Percentiles rank a stretch among this genome's conserved stretches.
Conservation (phyloP, 2,888 invertebrate species). For the Callosobruchus maculatus region DNA sequence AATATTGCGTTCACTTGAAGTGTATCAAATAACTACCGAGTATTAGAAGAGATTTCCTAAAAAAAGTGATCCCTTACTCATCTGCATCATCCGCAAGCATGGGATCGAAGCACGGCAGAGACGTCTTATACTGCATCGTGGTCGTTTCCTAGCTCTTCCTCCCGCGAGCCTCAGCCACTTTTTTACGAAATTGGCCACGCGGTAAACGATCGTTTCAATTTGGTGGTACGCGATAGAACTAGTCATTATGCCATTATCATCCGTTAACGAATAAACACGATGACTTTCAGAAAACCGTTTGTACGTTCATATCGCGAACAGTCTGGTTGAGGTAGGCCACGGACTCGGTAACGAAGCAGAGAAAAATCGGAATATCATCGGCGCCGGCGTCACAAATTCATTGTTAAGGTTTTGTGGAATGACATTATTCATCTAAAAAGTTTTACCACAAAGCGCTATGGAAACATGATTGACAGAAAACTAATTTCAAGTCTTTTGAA, state of each 20-base stretch:
- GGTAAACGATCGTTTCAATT: background rate
- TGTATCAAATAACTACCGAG: too few relatives aligned
- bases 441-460: too few relatives aligned
- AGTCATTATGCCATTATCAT: background rate
- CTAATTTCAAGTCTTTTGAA: too few relatives aligned
- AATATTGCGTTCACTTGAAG: too few relatives aligned
- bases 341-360: background rate
- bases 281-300: background rate
- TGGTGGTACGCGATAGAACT: background rate
- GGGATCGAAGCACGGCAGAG: background rate
- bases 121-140: background rate
- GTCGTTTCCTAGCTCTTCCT: background rate
- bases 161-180: background rate
- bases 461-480: too few relatives aligned
- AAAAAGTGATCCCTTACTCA: background rate
- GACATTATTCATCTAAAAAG: background rate
- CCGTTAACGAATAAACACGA: background rate
- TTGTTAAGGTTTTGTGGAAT: background rate
- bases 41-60: background rate
- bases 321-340: background rate
- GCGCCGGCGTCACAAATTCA: background rate
- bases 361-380: background rate
- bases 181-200: background rate
- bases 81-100: background rate
- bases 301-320: background rate